Base-by-base conservation (phyloP, 1,140 invertebrate genomes). In the Trichomalopsis sarcophagae region DNA sequence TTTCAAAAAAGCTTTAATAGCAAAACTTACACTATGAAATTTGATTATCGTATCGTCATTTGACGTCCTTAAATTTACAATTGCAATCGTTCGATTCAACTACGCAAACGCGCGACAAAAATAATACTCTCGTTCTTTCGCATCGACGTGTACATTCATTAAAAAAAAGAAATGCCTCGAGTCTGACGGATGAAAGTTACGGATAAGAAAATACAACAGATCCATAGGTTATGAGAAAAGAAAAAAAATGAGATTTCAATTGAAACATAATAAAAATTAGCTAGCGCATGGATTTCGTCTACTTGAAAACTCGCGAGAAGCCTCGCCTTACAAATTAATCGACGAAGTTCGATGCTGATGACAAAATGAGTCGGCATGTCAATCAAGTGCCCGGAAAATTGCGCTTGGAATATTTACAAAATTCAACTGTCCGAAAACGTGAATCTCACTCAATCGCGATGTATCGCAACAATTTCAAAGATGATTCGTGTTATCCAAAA, bases 361-460 rank as follows among this genome's bases (percentile, higher is more conserved):
- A 30, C 21, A 69, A 78, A 78, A 6, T 71, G 62, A 78, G 10
- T 79, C 68, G 79, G 75, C 55, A 69, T 78, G 33, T 73, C 68
- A 80, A 84, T 79, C n/a, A 62, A 84, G 40, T 21, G 36, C 76
- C 36, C n/a, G 33, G 73, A 81, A 71, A 62, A 50, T 81, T 50
- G 68, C 23, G 30, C 14, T 69, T 11, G 55, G 17, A 62, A 62
- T 62, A 62, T 62, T 62, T 62, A 62, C 62, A 80, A 69, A 79
- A 40, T 13, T 40, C 23, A 36, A 80, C n/a, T 66, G 47, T 50
- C 11, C 47, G 14, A 50, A 50, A 14, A 50, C 47, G 2, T 50
- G 2, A 14, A 50, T 6, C n/a, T 62, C 55, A n/a, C 55, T n/a
- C 11, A 68, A 66, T 17, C 10, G 66, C 66, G 33, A 79, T 66